phyloP scores from a whole-genome alignment of 2,797 vertebrate species.

The Malurus splendens region DNA sequence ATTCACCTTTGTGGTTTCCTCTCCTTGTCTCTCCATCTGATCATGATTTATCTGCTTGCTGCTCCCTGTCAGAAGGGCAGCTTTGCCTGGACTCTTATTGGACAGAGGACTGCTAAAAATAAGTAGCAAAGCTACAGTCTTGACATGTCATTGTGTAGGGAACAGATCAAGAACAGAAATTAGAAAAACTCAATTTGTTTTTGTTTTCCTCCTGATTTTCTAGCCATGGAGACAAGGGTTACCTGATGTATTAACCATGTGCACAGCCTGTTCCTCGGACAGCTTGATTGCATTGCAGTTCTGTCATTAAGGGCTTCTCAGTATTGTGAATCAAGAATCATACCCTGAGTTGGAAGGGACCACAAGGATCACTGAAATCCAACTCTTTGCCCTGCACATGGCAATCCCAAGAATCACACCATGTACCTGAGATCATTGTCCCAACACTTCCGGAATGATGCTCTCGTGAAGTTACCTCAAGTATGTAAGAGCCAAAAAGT shows the following conservation, averaged over 20 bases:
- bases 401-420: not conserved
- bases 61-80: not conserved
- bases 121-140: not conserved
- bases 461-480: not conserved
- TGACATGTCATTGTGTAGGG: not conserved
- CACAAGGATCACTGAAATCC: not conserved
- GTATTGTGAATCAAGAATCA: not conserved
- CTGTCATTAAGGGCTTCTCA: not conserved
- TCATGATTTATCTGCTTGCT: not conserved
- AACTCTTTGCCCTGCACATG: not conserved
- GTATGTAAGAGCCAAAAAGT: not conserved
- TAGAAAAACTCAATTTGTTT: not conserved
- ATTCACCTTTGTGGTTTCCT: not conserved
- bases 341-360: not conserved
- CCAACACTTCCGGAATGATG: not conserved
- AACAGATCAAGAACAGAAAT: not conserved
- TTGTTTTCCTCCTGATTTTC: not conserved
- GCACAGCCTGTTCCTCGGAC: not conserved
- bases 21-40: not conserved
- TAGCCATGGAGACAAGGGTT: not conserved
- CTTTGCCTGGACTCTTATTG: not conserved
- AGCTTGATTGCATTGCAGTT: not conserved
- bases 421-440: not conserved
- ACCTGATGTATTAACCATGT: not conserved
- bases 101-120: not conserved